Base-by-base conservation (phyloP, 2,113 vertebrate species). In the Raja brachyura region DNA sequence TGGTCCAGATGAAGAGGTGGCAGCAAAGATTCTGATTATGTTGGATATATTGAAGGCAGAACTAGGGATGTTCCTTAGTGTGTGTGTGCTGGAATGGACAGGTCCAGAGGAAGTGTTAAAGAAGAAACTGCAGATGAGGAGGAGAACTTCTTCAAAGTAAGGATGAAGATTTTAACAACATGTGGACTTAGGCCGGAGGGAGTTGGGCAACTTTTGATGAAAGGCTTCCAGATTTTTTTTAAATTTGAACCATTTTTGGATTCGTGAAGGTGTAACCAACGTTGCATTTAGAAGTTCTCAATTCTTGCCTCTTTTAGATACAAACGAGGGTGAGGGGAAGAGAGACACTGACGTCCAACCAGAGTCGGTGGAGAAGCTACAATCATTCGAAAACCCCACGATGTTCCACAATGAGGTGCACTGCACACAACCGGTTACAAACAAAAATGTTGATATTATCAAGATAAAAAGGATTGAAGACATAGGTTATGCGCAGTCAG, bases 391-490 rank as follows among this genome's bases (percentile, higher is more conserved):
- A 25, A 54, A 54, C 22, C 39, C 39, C 78, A 94, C 61, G 66
- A 97, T 97, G 97, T 97, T 94, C 93, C 94, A 95, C 93, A 97
- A 94, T 93, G 96, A 97, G 56, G 95, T 95, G 93, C 97, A 97
- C 93, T 95, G 95, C 56, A 95, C 96, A 0, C 95, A 97, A 0
- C 95, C 96, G 0, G 94, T 94, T 0, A 95, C 96, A 54, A 97
- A 97, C 93, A 97, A 96, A 93, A 96, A 94, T 70, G 95, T 95
- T 74, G 96, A 96, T 59, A 94, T 94, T 93, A 96, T 96, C 94
- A 95, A 95, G 94, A 94, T 94, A 93, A 96, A 95, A 86, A 93
- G 94, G 7, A 94, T 94, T 10, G 95, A 95, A 93, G 95, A 97
- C 20, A 96, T 97, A 0, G 96, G 96, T 93, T 96, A 96, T 0